Evolutionary conservation across 1,140 invertebrate genomes (phyloP), one percentile per base, ranked within the genome.

Genomic region (Drosophila melanica): DNA sequence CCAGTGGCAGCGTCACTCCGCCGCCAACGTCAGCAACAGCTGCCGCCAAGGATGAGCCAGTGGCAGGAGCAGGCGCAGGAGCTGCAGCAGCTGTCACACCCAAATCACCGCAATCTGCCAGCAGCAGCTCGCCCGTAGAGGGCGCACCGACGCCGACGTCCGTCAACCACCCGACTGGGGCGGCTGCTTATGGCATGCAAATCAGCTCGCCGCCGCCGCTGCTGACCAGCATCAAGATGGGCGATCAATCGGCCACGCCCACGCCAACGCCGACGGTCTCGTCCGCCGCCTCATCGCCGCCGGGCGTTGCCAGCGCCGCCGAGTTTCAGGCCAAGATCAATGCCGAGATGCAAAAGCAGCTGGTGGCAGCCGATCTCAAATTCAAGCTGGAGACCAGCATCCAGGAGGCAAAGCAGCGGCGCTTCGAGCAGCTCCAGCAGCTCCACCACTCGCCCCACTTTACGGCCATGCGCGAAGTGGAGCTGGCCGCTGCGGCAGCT

Each of bases 381-480:
- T 87, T 92, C 35, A 91, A 91, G 65, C 66, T 92, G 59, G 90
- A 91, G 77, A 81, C 39, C 51, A 82, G 79, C 47, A 81, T 82
- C 12, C 85, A 86, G 64, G 89, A 90, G 60, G 85, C 82, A 9
- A 84, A 90, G 55, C 89, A 87, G 54, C 63, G 90, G 3, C 58
- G 79, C 11, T 85, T 85, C 90, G 79, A 93, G 87, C 77, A 93
- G n/a, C 74, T 89, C 45, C 84, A 89, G 57, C 90, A 93, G 12
- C 68, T 90, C n/a, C 84, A 90, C 90, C 90, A 93, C 90, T 66
- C 93, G 57, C 68, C 92, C 76, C 30, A 92, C 75, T 42, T 92
- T 80, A 50, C 68, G 12, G 84, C 84, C 54, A 77, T 90, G 86
- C 63, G 86, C 4, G 86, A 91, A 51, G 84, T 89, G 30, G 84